Conservation (phyloP, 2,797 vertebrate genomes). For the Pseudochromis fuscus region DNA sequence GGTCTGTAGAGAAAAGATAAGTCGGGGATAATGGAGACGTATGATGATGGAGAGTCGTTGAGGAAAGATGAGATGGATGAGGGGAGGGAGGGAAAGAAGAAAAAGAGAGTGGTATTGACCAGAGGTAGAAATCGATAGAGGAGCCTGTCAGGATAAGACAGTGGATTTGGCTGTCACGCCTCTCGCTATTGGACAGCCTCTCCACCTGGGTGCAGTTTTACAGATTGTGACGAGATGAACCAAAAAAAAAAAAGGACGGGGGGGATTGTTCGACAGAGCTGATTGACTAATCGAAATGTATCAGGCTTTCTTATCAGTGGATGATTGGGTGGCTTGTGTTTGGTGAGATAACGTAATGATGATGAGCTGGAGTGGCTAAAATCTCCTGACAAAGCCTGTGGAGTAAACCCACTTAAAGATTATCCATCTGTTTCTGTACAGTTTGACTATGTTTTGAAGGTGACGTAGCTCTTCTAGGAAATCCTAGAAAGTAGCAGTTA, state of each 20-base stretch:
- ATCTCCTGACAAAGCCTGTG: not conserved
- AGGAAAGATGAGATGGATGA: conserved; percentile 29
- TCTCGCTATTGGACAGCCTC: conserved; percentile 11
- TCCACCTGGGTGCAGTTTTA: conserved; percentile 38
- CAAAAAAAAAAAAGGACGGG: not conserved
- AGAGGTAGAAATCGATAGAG: conserved; percentile 53
- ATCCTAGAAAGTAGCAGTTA: not conserved
- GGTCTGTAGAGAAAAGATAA: conserved; percentile 34
- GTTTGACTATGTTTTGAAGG: not conserved
- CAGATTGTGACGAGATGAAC: conserved; percentile 12
- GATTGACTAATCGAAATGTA: conserved; percentile 21
- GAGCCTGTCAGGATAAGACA: conserved; percentile 47
- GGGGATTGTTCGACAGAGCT: conserved; percentile 12
- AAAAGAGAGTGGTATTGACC: conserved; percentile 58
- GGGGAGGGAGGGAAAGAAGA: conserved; percentile 19
- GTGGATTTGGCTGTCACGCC: conserved; percentile 47
- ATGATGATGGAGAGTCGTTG: conserved; percentile 52
- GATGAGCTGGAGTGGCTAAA: not conserved
- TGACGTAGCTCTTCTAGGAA: not conserved
- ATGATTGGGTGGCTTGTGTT: conserved; percentile 29
- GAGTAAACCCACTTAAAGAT: conserved; percentile 3
- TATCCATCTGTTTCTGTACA: not conserved
- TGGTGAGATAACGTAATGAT: conserved; percentile 14
- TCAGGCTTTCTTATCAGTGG: conserved; percentile 8
- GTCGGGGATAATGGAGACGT: conserved; percentile 45